phyloP scores from a whole-genome alignment of 2,888 invertebrate genomes.

The Calameuta pallipes region DNA sequence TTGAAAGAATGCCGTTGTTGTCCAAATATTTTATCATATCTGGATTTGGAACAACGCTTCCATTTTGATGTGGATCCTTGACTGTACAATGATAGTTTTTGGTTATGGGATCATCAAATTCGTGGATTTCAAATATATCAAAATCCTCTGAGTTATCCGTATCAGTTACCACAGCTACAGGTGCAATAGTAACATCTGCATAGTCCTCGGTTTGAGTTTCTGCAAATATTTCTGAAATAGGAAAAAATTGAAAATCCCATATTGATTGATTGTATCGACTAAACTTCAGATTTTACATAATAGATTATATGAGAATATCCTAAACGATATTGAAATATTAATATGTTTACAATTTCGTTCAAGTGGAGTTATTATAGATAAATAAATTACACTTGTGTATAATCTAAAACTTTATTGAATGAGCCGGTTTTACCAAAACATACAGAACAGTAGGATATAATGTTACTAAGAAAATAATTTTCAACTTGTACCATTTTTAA shows the following conservation, averaged over 20 bases:
- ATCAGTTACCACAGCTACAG: slow-evolving; percentile 25
- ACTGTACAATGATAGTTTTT: slow-evolving; percentile 40
- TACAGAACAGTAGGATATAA: neutral
- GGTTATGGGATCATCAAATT: slow-evolving; percentile 35
- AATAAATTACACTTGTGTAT: neutral
- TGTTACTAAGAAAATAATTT: neutral
- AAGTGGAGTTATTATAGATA: neutral
- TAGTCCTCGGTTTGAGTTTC: slow-evolving; percentile 41
- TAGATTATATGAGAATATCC: neutral
- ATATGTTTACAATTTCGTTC: no score
- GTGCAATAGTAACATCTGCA: slow-evolving; percentile 38
- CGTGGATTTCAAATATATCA: slow-evolving; percentile 39
- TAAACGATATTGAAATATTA: no score
- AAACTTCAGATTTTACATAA: neutral
- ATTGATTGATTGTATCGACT: neutral
- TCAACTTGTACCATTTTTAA: neutral
- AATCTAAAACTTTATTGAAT: neutral
- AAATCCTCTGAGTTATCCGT: slow-evolving; percentile 41
- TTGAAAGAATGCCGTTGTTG: slow-evolving; percentile 32
- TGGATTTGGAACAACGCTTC: slow-evolving; percentile 32
- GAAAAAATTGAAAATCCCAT: neutral
- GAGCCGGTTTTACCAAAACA: neutral
- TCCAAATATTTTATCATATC: slow-evolving; percentile 33
- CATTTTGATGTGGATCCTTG: slow-evolving; percentile 28
- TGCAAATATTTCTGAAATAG: slow-evolving; percentile 25